A percentile compares a stretch with the other conserved stretches of the same genome.
Conservation (phyloP, 2,797 vertebrate species). For the Arnoldichthys spilopterus region DNA sequence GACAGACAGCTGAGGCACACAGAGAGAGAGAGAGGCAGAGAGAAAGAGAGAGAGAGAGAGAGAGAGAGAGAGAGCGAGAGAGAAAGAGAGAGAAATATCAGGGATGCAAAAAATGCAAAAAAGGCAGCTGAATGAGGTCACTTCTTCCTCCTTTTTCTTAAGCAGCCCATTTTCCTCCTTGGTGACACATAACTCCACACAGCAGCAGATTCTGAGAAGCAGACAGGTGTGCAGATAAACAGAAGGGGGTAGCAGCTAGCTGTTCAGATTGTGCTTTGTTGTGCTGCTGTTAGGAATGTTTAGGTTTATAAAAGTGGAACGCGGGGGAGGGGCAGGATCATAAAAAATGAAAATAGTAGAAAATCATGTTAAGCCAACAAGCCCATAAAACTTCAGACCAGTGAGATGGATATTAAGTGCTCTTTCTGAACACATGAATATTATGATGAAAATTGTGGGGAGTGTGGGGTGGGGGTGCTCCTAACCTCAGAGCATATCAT, state of each 20-base stretch:
- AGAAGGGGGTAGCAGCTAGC: constrained; percentile 61
- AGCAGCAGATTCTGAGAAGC: constrained; percentile 45
- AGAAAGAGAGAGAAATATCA: background rate
- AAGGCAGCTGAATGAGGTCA: constrained; percentile 66
- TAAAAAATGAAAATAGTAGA: constrained; percentile 62
- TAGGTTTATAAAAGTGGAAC: constrained; percentile 49
- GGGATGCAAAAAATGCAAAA: constrained; percentile 38
- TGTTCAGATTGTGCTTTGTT: constrained; percentile 61
- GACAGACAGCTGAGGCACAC: constrained; percentile 64
- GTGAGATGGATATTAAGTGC: constrained; percentile 64
- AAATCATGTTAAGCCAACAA: constrained; percentile 62
- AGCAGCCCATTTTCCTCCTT: constrained; percentile 37
- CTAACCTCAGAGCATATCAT: background rate
- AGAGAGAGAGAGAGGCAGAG: constrained; percentile 64
- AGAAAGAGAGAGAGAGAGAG: constrained; percentile 71
- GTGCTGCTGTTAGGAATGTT: constrained; percentile 49
- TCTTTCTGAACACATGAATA: constrained; percentile 43
- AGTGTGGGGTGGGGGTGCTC: no score
- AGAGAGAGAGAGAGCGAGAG: constrained; percentile 63
- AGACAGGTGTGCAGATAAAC: constrained; percentile 56
- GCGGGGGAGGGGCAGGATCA: constrained; percentile 57
- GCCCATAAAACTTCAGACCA: constrained; percentile 47
- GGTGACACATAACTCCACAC: constrained; percentile 71
- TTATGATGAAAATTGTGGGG: background rate
- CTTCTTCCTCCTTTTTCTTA: constrained; percentile 53